phyloP scores from a whole-genome alignment of 2,113 vertebrate species.

The Sardina pilchardus region DNA sequence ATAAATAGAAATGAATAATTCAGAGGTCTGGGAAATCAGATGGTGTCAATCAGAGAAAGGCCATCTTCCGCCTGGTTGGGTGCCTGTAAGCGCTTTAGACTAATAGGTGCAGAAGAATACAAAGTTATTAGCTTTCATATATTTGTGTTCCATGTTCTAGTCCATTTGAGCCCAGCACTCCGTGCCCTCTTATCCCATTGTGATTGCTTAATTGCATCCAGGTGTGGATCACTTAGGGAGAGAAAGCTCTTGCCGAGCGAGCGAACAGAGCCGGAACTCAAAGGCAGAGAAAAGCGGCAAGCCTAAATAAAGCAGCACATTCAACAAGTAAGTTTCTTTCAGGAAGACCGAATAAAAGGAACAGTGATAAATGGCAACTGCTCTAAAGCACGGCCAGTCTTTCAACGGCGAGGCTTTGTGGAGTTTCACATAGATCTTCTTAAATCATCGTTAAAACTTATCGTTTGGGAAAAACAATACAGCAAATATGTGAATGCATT shows the following conservation, averaged over 20 bases:
- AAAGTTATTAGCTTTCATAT: conserved; percentile 22
- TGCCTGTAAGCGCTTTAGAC: conserved; percentile 24
- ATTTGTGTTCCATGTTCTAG: conserved; percentile 24
- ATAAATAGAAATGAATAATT: conserved; percentile 58
- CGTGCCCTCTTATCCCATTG: neutral
- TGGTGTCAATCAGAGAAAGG: conserved; percentile 51
- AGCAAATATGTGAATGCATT: neutral
- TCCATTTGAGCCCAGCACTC: neutral
- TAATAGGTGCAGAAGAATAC: conserved; percentile 32
- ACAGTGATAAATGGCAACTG: conserved; percentile 30
- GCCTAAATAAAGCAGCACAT: neutral
- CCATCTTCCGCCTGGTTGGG: conserved; percentile 43
- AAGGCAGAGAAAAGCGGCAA: conserved; percentile 9
- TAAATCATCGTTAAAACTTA: neutral
- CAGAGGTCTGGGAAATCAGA: conserved; percentile 49
- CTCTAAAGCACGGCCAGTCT: conserved; percentile 24
- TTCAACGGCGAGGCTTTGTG: conserved; percentile 26
- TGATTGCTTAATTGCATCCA: conserved; percentile 38
- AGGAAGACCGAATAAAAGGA: conserved; percentile 16
- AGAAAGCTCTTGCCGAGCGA: neutral
- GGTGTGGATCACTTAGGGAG: conserved; percentile 27
- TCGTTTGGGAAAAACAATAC: neutral
- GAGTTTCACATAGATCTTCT: neutral
- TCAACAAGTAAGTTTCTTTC: conserved; percentile 11
- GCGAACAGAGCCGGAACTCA: conserved; percentile 5